A percentile compares a stretch with the other conserved stretches of the same genome.
Evolutionary conservation across 2,113 vertebrate species (phyloP).

Genomic region (cattle (Bos taurus)): ARS-UCD2.0 NC_037328.1:124503501-124504000

Average conservation of each 20-base stretch:
- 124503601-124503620: neutral
- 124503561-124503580: neutral
- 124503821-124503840: neutral
- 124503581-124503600: neutral
- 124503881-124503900: neutral
- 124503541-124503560: neutral
- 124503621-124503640: neutral
- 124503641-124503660: neutral
- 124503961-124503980: neutral
- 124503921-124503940: neutral
- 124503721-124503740: neutral
- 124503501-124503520: neutral
- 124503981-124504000: neutral
- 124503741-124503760: neutral
- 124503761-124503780: neutral
- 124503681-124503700: neutral
- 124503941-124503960: neutral
- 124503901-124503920: neutral
- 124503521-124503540: neutral
- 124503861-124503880: neutral
- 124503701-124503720: neutral
- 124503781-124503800: neutral
- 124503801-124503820: neutral
- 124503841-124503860: neutral
- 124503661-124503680: neutral